Evolutionary conservation across 2,888 invertebrate genomes (phyloP), one percentile per base, ranked within the genome.

Genomic region (Erannis defoliaria): DNA sequence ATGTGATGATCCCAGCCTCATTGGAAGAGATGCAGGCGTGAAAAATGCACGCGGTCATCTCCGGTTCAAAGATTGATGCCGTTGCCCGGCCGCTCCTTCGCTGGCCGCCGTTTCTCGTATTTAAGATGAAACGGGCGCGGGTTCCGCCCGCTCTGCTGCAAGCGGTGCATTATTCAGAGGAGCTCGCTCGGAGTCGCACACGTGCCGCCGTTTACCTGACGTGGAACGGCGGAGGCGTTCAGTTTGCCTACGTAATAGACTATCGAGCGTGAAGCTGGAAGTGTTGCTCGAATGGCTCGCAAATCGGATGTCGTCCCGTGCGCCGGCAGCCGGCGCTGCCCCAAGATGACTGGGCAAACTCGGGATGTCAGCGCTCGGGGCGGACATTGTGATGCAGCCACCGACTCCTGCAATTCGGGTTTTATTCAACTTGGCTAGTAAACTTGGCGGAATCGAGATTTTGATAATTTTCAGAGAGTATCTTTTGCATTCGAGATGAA

Each of bases 241-340:
- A 60, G 59, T 66, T 67, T 51, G 55, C 21, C 48, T 55, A 63
- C 64, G 68, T 50, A n/a, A n/a, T n/a, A n/a, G n/a, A n/a, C n/a
- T n/a, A n/a, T 69, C 48, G 67, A 73, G 68, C 71, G 72, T 71
- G 64, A 74, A 73, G 68, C 66, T 58, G 51, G 61, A 55, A 67
- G 66, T 55, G 26, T 50, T 64, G 66, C 68, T 64, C 54, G 66
- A 67, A 66, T 62, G 53, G 70, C 60, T 73, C 64, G 60, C 68
- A 62, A 69, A 70, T 70, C 67, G 65, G 67, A 70, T 63, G 70
- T 70, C 50, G 51, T 12, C 38, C 10, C 38, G 19, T 0, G n/a
- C 19, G 12, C 9, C 18, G 38, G 6, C n/a, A n/a, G n/a, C n/a
- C n/a, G n/a, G n/a, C n/a, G n/a, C n/a, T n/a, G n/a, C n/a, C n/a